Evolutionary conservation across 2,113 vertebrate genomes (phyloP).

Genomic region (Narcine bancroftii): DNA sequence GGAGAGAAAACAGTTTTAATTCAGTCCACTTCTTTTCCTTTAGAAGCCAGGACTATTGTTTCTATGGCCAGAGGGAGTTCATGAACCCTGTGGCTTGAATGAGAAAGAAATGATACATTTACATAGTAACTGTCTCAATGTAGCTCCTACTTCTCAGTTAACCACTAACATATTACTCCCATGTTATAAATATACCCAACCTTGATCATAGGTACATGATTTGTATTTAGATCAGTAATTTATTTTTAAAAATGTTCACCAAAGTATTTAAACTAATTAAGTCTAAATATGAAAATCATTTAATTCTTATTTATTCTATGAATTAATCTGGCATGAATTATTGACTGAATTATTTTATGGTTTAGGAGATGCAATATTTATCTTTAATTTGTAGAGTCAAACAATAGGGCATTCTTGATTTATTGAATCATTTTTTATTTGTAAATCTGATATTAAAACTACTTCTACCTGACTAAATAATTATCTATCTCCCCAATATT

Average conservation of each 20-base stretch:
- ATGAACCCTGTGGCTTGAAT: conserved; percentile 66
- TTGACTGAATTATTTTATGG: no score
- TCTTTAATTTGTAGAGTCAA: background rate
- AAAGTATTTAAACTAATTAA: background rate
- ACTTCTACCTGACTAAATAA: background rate
- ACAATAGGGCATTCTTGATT: background rate
- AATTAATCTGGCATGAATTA: background rate
- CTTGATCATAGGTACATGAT: background rate
- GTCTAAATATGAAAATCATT: background rate
- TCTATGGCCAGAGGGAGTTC: conserved; percentile 63
- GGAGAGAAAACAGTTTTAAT: conserved; percentile 56
- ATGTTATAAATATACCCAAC: background rate
- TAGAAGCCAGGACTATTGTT: conserved; percentile 67
- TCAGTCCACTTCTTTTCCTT: conserved; percentile 64
- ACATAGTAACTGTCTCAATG: conserved; percentile 51
- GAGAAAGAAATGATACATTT: conserved; percentile 63
- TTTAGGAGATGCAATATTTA: background rate
- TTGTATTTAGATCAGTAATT: background rate
- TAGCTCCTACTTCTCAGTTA: conserved; percentile 5
- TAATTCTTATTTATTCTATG: background rate
- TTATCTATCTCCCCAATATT: background rate
- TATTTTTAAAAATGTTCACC: background rate
- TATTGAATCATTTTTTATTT: background rate
- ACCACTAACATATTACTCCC: background rate
- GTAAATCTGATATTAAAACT: background rate